Base-by-base conservation (phyloP, 2,888 invertebrate species). In the Drosophila stalkeri region DNA sequence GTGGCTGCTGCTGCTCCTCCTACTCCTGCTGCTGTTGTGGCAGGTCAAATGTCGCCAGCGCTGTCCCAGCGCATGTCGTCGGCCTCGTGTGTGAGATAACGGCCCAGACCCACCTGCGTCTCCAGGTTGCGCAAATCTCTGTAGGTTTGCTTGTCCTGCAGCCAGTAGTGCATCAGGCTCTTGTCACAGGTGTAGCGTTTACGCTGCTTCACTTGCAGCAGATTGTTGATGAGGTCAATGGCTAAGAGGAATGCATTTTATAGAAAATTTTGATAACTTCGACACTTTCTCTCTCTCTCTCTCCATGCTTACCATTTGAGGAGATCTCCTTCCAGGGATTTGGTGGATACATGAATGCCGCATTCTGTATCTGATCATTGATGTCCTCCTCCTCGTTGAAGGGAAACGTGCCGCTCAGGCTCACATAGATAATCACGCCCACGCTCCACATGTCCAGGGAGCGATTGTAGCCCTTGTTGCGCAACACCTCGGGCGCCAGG, bases 301-400 rank as follows among this genome's bases (percentile, higher is more conserved):
- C 16, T 18, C 9, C 18, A 27, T 27, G 27, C 44, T 92, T 93
- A 97, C 97, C 98, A 93, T 97, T 96, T 54, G 96, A 95, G 33
- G 99, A 99, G 91, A 99, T 98, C 93, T 98, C 98, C 91, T 97
- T 97, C 99, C 99, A 99, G 0, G 99, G 99, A 93, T 96, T 96
- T 27, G 98, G 97, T 47, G 99, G 99, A 94, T 99, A 99, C 99
- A 99, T 99, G 93, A 99, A 99, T 64, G 99, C 99, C 39, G 99
- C 99, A 94, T 99, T 99, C 94, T 99, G 99, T 81, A 99, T 99
- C 94, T 99, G 99, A 93, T 99, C 99, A 93, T 98, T 97, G 91
- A 99, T 99, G 93, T 99, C 99, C 94, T 99, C 99, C 93, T 99
- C 99, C 94, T 99, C 99, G 93, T 99, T 99, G 94, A 99, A 99